Base-by-base conservation (phyloP, 2,113 vertebrate genomes). In the Eretmochelys imbricata region DNA sequence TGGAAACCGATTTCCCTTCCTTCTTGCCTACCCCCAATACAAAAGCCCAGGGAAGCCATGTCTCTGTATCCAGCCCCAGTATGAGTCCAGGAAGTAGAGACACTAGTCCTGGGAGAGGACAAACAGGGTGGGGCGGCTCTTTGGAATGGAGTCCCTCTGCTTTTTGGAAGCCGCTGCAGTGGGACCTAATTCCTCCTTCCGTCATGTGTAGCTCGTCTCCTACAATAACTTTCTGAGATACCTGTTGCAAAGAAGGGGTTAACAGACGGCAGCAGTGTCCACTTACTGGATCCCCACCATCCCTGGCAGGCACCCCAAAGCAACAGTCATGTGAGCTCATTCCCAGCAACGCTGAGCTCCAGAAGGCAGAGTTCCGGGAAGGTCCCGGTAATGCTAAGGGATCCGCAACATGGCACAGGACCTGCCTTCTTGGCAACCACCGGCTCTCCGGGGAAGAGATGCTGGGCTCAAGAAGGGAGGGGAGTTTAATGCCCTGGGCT, bases 311-410 rank as follows among this genome's bases (percentile, higher is more conserved):
- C 84, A 93, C 97, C 95, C 97, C 90, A 98, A 97, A 97, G 96
- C 97, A 97, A 98, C 97, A 98, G 97, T 94, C 57, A 90, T 93
- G 94, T 79, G 95, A 96, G 72, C 72, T 84, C 87, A 48, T 97
- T 97, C 92, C 96, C 97, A 97, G 96, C 97, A 98, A 97, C 35
- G 35, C 97, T 90, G 49, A 29, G 89, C 97, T 97, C 49, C 94
- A 96, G 97, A 98, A 98, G 97, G 96, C 93, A 93, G 69, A 97
- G 97, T 97, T 98, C 98, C 97, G 96, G 97, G 98, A 98, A 98
- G 93, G 95, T 87, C 87, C 96, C 5, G 88, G 97, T 82, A 79
- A 75, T 92, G 94, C 87, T 97, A 91, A 97, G 54, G 31, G 69
- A 90, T 96, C 96, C 24, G 22, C 91, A 93, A 90, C 75, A 54